phyloP scores from a whole-genome alignment of 2,113 vertebrate species.

The Phylloscopus trochiloides region DNA sequence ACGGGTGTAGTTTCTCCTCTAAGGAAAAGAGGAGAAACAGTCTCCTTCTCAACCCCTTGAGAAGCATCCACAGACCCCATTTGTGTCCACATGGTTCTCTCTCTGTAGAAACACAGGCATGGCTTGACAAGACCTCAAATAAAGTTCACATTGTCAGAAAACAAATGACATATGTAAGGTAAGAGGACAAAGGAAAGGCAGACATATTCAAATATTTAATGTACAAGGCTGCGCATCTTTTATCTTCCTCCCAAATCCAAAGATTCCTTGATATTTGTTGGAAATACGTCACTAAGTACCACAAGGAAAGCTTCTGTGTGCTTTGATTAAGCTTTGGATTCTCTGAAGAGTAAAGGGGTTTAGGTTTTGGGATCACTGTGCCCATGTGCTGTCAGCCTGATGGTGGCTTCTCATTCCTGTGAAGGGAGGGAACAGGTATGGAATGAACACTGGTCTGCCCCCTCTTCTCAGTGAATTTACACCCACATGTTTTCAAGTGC shows the following conservation, averaged over 20 bases:
- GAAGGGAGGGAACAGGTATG: neutral
- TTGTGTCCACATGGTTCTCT: neutral
- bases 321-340: neutral
- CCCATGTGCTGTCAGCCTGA: neutral
- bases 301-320: neutral
- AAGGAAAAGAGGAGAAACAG: neutral
- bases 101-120: neutral
- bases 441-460: neutral
- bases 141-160: constrained; percentile 1
- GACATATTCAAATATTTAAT: constrained; percentile 30
- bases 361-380: neutral
- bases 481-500: neutral
- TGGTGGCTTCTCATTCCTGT: neutral
- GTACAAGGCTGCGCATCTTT: neutral
- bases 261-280: neutral
- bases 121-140: neutral
- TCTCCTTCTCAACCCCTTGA: neutral
- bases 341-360: neutral
- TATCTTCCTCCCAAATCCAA: neutral
- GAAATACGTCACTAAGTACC: neutral
- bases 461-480: neutral
- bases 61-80: neutral
- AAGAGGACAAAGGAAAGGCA: constrained; percentile 27
- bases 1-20: neutral
- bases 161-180: constrained; percentile 8